Evolutionary conservation across 2,888 invertebrate species (phyloP), one percentile per base, ranked within the genome.

Genomic region (Strigamia maritima): DNA sequence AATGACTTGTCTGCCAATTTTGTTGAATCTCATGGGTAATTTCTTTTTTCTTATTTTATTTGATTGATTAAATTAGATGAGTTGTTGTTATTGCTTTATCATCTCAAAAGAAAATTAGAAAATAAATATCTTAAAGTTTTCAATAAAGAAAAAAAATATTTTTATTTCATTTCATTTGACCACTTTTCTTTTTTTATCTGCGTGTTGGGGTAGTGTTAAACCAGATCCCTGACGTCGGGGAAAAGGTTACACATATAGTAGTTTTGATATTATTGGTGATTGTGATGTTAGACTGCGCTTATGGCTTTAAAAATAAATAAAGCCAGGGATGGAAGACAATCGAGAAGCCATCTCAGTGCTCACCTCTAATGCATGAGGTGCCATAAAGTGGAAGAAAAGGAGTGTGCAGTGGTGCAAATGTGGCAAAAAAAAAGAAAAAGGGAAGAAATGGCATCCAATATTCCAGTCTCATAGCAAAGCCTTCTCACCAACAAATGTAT

Each of bases 401-500:
- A 70, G 70, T 70, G 70, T 28, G 70, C 70, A 70, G 70, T 49
- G 77, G 77, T 77, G 77, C 77, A 77, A 77, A 77, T 77, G 77
- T 77, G 77, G 77, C 49, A 77, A 77, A 77, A 75, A 75, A 75
- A 70, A 28, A 54, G 77, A 40, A 77, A 77, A 77, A 38, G 31
- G 31, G 28, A 70, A 70, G 70, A 70, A 28, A 70, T 70, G 70
- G 70, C 78, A 78, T 78, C 78, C 78, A 78, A 60, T 78, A 78
- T 78, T 78, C 78, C 40, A 60, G 78, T 78, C 78, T 78, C 78
- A 78, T 78, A 77, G 31, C 60, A 44, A 31, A 60, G 78, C 60
- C 70, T 70, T 70, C 70, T 78, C 78, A 70, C 78, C 78, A 60
- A 78, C 78, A 78, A 78, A 78, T 78, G 78, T 54, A 78, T 78